Percentiles rank a stretch among this genome's conserved stretches.
Evolutionary conservation across 2,797 vertebrate species (phyloP).

Genomic region (Helarctos malayanus): DNA sequence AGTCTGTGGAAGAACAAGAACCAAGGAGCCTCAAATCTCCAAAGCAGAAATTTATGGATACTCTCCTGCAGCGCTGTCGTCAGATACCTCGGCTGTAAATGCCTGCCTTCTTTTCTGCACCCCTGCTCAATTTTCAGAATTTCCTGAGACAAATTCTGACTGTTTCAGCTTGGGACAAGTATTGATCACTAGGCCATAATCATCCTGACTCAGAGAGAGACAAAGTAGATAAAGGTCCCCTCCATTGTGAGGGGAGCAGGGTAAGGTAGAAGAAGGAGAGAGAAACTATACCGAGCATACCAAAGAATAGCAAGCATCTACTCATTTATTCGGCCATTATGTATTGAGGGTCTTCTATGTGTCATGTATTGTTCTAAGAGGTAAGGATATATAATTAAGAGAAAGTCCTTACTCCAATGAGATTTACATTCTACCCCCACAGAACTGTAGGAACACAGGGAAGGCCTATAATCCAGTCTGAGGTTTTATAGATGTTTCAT

Average conservation of each 20-base stretch:
- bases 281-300: background rate
- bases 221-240: background rate
- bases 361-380: background rate
- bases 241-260: background rate
- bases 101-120: background rate
- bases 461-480: background rate
- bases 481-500: conserved; percentile 15
- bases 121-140: background rate
- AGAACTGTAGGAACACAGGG: background rate
- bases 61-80: background rate
- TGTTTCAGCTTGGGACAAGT: background rate
- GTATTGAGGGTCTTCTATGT: background rate
- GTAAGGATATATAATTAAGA: background rate
- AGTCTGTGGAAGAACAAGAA: background rate
- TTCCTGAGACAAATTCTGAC: background rate
- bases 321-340: background rate
- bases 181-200: background rate
- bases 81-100: background rate
- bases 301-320: background rate
- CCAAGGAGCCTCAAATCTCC: background rate
- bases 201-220: background rate
- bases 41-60: background rate
- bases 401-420: background rate
- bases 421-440: background rate
- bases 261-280: background rate